Evolutionary conservation across 2,113 vertebrate genomes (phyloP).

Genomic region (Aptenodytes patagonicus): DNA sequence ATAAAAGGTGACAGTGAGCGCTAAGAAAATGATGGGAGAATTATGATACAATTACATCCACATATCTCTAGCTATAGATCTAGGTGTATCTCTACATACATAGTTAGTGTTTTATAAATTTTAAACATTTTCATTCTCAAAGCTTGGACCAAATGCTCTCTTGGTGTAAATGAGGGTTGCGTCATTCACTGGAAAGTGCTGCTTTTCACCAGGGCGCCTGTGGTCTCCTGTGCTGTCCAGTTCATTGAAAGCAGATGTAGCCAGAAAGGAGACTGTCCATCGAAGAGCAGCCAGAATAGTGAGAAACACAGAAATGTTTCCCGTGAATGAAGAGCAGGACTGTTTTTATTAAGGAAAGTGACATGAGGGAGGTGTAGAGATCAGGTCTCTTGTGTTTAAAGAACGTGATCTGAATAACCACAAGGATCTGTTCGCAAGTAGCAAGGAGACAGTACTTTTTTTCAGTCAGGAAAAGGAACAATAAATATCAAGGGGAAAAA

Average conservation of each 20-base stretch:
- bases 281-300: neutral
- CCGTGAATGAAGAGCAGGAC: neutral
- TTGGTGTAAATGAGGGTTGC: neutral
- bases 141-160: neutral
- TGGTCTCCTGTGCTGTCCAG: neutral
- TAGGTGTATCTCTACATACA: no score
- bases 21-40: neutral
- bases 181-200: neutral
- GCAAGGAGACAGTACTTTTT: neutral
- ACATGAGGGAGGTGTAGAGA: no score
- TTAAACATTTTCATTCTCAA: neutral
- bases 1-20: neutral
- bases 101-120: neutral
- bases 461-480: neutral
- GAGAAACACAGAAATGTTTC: neutral
- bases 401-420: neutral
- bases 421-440: fast-evolving
- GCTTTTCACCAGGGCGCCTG: neutral
- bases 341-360: neutral
- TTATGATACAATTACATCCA: neutral
- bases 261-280: neutral
- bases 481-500: neutral
- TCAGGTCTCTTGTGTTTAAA: neutral
- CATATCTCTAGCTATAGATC: neutral
- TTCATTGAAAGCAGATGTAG: neutral